These are phyloP conservation scores for Epinotia demarniana DNA, from an alignment of 2,888 invertebrate species.

Conservation along the genomic window DNA sequence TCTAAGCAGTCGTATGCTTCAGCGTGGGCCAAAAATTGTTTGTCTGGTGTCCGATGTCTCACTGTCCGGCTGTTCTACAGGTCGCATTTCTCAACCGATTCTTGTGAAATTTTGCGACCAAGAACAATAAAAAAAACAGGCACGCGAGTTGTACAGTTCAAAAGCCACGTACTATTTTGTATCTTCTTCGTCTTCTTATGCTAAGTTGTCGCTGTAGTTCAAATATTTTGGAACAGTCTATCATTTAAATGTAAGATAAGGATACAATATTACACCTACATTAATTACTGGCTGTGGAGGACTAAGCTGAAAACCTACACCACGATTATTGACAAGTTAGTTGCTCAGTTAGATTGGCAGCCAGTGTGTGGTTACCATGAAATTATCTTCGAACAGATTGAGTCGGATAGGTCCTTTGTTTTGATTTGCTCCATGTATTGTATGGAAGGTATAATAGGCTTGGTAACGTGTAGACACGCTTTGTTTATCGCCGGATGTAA, in stretches of 20 bases:
- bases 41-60: no score
- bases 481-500: no score
- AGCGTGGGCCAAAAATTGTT: no score
- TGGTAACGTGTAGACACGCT: background rate
- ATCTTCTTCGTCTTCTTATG: no score
- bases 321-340: conserved; percentile 30
- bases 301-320: background rate
- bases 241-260: background rate
- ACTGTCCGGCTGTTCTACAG: no score
- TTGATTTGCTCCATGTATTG: background rate
- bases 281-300: conserved; percentile 8
- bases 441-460: background rate
- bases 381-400: conserved; percentile 3
- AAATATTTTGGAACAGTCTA: background rate
- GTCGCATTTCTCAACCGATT: no score
- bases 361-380: background rate
- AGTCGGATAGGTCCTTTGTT: conserved; percentile 17
- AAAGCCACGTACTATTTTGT: no score
- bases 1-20: no score
- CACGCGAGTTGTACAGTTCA: no score
- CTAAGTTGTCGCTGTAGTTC: no score
- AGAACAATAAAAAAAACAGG: no score
- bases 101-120: no score
- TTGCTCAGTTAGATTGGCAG: conserved; percentile 21
- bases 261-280: conserved; percentile 1